Base-by-base conservation (phyloP, 2,888 invertebrate species). In the Lydus trimaculatus region DNA sequence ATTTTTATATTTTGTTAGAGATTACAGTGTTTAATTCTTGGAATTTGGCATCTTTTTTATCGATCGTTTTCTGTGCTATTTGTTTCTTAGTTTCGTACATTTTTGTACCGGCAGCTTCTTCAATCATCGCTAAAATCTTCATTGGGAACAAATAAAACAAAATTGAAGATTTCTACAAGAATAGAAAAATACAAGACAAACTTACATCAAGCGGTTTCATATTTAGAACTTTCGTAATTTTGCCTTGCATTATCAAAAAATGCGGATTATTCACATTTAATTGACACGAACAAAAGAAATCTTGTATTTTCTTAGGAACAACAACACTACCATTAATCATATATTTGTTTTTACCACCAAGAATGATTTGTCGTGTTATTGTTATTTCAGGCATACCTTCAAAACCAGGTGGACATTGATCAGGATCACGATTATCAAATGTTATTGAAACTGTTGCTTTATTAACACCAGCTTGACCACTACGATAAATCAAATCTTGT, bases 181-280 rank as follows among this genome's bases (percentile, higher is more conserved):
- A 4, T 39, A 39, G 3, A n/a, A n/a, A 15, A 17, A 4, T 7
- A 9, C 13, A 33, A 2, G 3, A 39, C 7, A 6, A 11, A 73
- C 81, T 82, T 84, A 96, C 96, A 89, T 99, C 99, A 58, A 91
- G 90, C 0, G 99, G 98, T 83, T 98, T 99, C 99, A 99, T 99
- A 84, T 97, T 99, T 31, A 99, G 87, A 2, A 99, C 99, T 88
- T 99, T 99, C 1, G 99, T 99, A 75, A 99, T 98, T 73, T 97
- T 90, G 0, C 99, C 99, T 88, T 99, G 99, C 99, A 99, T 99
- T 80, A 99, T 99, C 39, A 99, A 90, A 86, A 99, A 99, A 85
- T 99, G 98, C 0, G 99, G 99, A 87, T 99, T 99, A 87, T 99
- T 99, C 1, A 99, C 97, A 82, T 99, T 99, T 48, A 99, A 87